phyloP scores from a whole-genome alignment of 2,113 vertebrate genomes.

The Barnardius zonarius region DNA sequence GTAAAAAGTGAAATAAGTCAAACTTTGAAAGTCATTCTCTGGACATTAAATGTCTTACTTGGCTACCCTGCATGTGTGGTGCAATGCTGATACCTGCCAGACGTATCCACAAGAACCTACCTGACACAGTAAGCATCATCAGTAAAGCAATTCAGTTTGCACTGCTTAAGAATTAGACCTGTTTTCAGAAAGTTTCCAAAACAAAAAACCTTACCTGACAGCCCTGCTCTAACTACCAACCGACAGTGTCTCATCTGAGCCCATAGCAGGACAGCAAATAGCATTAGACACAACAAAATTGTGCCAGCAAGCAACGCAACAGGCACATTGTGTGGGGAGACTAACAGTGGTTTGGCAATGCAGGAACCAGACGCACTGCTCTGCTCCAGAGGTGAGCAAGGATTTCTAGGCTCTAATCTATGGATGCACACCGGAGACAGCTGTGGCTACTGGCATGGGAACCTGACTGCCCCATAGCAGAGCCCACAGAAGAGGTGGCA shows the following conservation, averaged over 20 bases:
- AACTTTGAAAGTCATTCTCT: background rate
- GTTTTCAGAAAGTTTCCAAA: background rate
- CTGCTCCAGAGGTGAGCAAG: background rate
- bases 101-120: background rate
- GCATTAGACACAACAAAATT: background rate
- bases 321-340: fast-evolving
- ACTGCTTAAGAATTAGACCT: background rate
- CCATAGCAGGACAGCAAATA: background rate
- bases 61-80: fast-evolving
- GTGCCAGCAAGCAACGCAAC: background rate
- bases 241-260: background rate
- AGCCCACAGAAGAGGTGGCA: background rate
- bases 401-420: background rate
- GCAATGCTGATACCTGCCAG: background rate
- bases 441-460: background rate
- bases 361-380: background rate
- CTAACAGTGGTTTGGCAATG: background rate
- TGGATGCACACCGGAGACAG: fast-evolving
- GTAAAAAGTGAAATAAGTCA: background rate
- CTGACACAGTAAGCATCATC: background rate
- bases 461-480: background rate
- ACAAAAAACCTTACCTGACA: background rate
- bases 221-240: background rate
- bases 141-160: background rate
- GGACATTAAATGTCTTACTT: background rate